These are phyloP conservation scores for Strigamia transsilvanica DNA, from an alignment of 2,888 invertebrate species.

Conservation along the genomic window DNA sequence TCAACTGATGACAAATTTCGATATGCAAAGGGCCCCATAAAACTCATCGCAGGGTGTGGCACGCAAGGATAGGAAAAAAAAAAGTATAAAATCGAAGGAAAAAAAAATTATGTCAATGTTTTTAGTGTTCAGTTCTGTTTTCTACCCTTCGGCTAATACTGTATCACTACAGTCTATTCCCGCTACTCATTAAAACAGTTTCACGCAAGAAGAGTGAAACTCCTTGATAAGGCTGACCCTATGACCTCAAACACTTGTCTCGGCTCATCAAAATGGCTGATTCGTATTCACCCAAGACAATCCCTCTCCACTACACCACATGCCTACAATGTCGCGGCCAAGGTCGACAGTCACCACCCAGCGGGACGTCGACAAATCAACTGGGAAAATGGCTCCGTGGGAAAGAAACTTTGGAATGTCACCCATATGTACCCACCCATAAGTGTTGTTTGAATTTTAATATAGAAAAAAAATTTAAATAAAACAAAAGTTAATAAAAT, in stretches of 20 bases:
- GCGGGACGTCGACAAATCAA: slow-evolving; percentile 39
- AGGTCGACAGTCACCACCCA: slow-evolving; percentile 49
- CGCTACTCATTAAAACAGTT: slow-evolving; percentile 24
- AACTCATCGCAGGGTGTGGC: slow-evolving; percentile 9
- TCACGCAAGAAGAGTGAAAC: slow-evolving; percentile 44
- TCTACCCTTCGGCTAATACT: not conserved
- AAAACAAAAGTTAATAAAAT: not conserved
- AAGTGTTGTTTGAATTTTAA: slow-evolving; percentile 23
- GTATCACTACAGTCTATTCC: not conserved
- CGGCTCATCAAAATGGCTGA: slow-evolving; percentile 21
- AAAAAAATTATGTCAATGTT: not conserved
- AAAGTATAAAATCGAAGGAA: not conserved
- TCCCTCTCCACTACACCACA: not conserved
- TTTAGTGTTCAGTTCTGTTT: not conserved
- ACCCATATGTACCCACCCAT: slow-evolving; percentile 23
- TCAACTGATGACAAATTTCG: slow-evolving; percentile 36
- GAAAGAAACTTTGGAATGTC: slow-evolving; percentile 29
- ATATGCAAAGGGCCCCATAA: slow-evolving; percentile 37
- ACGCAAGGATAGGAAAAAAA: not conserved
- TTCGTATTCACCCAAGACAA: slow-evolving; percentile 18
- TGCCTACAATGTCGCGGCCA: slow-evolving; percentile 31
- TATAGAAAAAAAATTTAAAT: not conserved
- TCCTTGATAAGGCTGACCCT: slow-evolving; percentile 34
- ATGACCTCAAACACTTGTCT: slow-evolving; percentile 11
- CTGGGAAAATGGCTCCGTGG: slow-evolving; percentile 35